Conservation (phyloP, 2,113 vertebrate species). For the Channa argus region DNA sequence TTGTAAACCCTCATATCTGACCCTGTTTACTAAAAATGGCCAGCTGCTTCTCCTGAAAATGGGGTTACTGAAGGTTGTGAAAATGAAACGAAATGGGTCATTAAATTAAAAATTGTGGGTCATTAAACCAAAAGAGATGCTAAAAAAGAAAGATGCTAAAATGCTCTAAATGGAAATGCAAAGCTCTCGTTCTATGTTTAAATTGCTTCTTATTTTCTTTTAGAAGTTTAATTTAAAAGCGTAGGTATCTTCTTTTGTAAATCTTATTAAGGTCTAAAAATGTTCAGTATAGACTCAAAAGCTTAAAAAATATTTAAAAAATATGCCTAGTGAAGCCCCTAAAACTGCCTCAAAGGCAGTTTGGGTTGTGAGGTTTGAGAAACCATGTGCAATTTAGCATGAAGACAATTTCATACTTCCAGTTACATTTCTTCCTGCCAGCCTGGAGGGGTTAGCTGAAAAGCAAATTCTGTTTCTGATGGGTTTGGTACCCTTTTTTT, state of each 20-base stretch:
- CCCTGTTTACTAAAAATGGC: too few relatives aligned
- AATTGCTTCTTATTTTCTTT: too few relatives aligned
- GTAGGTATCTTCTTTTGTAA: slow-evolving; percentile 4
- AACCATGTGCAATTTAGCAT: slow-evolving; percentile 71
- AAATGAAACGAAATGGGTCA: too few relatives aligned
- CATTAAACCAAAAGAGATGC: too few relatives aligned
- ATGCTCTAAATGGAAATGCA: too few relatives aligned
- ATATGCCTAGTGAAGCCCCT: slow-evolving; percentile 36
- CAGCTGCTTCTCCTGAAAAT: too few relatives aligned
- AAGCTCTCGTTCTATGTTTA: too few relatives aligned
- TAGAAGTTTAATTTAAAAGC: neutral
- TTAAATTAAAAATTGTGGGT: too few relatives aligned
- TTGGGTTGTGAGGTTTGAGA: slow-evolving; percentile 51
- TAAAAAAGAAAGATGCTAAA: too few relatives aligned
- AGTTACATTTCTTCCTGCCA: slow-evolving; percentile 50
- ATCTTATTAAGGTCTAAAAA: slow-evolving; percentile 27
- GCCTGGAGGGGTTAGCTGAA: slow-evolving; percentile 49
- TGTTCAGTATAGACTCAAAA: slow-evolving; percentile 22
- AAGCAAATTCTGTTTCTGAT: slow-evolving; percentile 47
- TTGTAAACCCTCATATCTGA: too few relatives aligned
- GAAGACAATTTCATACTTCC: slow-evolving; percentile 68
- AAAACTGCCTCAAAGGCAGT: slow-evolving; percentile 32
- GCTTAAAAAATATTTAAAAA: slow-evolving; percentile 32
- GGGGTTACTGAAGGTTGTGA: too few relatives aligned
- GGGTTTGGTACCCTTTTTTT: slow-evolving; percentile 34